These are phyloP conservation scores for Oscheius sp. DNA, from an alignment of 2,888 invertebrate species.

Conservation along the genomic window DNA sequence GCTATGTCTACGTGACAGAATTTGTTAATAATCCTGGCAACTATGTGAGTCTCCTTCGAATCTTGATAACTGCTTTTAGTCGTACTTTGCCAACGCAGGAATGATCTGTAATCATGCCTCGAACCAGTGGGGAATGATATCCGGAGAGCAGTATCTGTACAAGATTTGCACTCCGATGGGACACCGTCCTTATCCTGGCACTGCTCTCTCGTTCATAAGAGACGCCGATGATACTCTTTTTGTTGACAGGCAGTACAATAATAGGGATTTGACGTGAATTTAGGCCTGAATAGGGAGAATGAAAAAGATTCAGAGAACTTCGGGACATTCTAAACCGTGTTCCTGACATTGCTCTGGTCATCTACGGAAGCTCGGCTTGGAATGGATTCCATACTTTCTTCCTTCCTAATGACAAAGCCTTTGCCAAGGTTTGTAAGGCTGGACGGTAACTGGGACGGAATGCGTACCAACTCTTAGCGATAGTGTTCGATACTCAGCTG, in stretches of 20 bases:
- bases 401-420: constrained; percentile 72
- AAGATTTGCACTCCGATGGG: constrained; percentile 73
- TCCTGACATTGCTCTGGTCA: constrained; percentile 72
- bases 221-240: constrained; percentile 69
- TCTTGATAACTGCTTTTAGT: constrained; percentile 50
- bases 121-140: constrained; percentile 72
- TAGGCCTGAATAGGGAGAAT: neutral
- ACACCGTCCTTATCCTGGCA: constrained; percentile 68
- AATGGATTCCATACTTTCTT: constrained; percentile 74
- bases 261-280: constrained; percentile 70
- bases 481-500: no score
- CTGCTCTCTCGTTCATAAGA: constrained; percentile 70
- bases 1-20: constrained; percentile 73
- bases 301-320: constrained; percentile 62
- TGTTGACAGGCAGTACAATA: constrained; percentile 71
- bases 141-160: constrained; percentile 73
- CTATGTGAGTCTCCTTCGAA: constrained; percentile 61
- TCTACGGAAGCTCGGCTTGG: constrained; percentile 70
- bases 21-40: constrained; percentile 74
- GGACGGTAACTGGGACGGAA: no score
- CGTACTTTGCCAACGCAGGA: constrained; percentile 72
- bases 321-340: constrained; percentile 71
- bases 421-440: constrained; percentile 59
- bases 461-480: no score
- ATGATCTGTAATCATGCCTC: constrained; percentile 72